Evolutionary conservation across 2,797 vertebrate species (phyloP).

Genomic region (Cuculus canorus): DNA sequence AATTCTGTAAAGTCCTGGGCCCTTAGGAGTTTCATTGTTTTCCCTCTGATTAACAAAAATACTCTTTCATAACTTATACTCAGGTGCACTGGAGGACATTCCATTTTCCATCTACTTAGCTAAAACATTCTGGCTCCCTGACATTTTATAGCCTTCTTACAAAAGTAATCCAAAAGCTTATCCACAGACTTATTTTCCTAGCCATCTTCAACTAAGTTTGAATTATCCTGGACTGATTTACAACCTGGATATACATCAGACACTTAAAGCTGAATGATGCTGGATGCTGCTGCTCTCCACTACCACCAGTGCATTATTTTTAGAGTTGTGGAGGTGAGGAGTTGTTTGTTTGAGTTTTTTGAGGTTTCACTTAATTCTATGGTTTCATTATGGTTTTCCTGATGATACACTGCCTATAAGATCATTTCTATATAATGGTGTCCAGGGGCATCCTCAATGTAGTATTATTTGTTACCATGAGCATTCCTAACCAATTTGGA

Average conservation of each 20-base stretch:
- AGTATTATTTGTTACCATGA: background rate
- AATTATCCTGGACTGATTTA: background rate
- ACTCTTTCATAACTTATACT: accelerated
- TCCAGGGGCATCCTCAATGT: background rate
- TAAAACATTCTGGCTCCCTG: background rate
- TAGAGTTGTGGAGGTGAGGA: no score
- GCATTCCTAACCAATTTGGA: background rate
- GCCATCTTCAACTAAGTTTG: background rate
- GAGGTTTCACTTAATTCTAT: background rate
- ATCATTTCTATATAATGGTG: background rate
- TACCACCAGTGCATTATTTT: background rate
- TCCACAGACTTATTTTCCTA: background rate
- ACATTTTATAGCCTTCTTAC: background rate
- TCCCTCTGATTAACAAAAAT: background rate
- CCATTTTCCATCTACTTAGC: background rate
- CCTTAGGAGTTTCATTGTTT: background rate
- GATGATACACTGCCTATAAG: background rate
- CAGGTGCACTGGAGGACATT: background rate
- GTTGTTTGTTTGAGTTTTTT: background rate
- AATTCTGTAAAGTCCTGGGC: background rate
- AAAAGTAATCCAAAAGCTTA: background rate
- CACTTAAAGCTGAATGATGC: background rate
- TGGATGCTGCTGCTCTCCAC: background rate
- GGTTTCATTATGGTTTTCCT: background rate
- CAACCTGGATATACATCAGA: background rate